phyloP scores from a whole-genome alignment of 2,113 vertebrate species.

The Girardinichthys multiradiatus region DNA sequence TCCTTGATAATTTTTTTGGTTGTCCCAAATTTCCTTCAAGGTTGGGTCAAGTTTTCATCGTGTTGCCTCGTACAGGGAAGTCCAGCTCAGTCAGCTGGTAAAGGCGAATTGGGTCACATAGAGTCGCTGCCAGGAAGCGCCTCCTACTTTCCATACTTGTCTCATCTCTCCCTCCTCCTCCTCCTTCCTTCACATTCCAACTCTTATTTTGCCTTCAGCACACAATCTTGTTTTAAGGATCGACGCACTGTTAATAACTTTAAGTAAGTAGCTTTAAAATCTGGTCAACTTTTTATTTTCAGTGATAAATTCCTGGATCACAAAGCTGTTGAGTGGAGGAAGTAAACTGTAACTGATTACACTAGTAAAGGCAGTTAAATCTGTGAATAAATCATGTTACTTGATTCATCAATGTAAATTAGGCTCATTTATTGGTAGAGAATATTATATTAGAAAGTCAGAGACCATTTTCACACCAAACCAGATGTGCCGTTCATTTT shows the following conservation, averaged over 20 bases:
- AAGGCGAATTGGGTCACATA: conserved; percentile 71
- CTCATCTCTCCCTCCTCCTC: conserved; percentile 8
- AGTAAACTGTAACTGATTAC: not conserved
- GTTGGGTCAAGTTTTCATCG: conserved; percentile 3
- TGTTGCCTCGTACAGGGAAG: conserved; percentile 19
- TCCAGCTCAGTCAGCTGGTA: conserved; percentile 66
- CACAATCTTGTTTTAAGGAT: not conserved
- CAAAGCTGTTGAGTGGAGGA: not conserved
- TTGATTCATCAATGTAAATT: not conserved
- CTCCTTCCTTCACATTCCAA: not conserved
- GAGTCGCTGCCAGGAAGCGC: conserved; percentile 55
- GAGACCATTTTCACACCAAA: not conserved
- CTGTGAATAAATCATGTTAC: not conserved
- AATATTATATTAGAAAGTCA: not conserved
- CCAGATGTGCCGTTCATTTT: not conserved
- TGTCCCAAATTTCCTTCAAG: not conserved
- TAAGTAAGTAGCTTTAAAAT: not conserved
- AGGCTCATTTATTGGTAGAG: not conserved
- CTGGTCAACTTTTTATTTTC: not conserved
- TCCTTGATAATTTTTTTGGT: not conserved
- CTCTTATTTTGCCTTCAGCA: conserved; percentile 3
- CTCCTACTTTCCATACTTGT: conserved; percentile 42
- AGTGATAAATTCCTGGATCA: not conserved
- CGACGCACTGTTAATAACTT: not conserved
- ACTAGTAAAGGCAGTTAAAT: not conserved